Conservation (phyloP, 35 echinoderm and acorn worm species). For the Anneissia japonica region DNA sequence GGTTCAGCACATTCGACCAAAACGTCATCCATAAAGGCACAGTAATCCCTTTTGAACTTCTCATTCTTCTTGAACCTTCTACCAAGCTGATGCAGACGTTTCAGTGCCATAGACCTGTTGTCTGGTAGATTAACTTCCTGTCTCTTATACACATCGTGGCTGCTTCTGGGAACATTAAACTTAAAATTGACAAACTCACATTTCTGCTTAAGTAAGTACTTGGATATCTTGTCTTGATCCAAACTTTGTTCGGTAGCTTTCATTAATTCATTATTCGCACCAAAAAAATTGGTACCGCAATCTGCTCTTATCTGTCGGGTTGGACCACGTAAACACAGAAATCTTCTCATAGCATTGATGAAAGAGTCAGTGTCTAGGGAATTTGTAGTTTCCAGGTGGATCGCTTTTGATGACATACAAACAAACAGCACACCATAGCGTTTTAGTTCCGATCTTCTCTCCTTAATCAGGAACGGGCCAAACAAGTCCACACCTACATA, state of each 20-base stretch:
- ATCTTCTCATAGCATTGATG: neutral
- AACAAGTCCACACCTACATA: constrained; percentile 18
- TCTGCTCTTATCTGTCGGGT: neutral
- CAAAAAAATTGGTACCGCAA: neutral
- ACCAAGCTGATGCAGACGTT: constrained; percentile 1
- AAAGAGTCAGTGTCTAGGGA: neutral
- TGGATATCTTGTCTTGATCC: too few species aligned
- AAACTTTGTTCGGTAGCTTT: too few species aligned
- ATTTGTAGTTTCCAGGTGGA: constrained; percentile 10
- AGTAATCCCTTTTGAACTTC: constrained; percentile 21
- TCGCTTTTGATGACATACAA: constrained; percentile 10
- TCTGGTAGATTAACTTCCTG: constrained; percentile 26
- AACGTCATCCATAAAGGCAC: constrained; percentile 32
- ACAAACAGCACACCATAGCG: constrained; percentile 30
- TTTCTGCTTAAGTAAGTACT: too few species aligned
- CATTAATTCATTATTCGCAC: neutral
- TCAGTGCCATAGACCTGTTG: constrained; percentile 4
- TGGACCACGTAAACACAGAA: neutral
- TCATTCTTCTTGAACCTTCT: constrained; percentile 21
- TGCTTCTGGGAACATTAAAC: too few species aligned
- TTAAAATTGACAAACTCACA: too few species aligned
- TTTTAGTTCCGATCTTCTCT: constrained; percentile 5
- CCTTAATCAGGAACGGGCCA: constrained; percentile 5
- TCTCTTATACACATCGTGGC: too few species aligned
- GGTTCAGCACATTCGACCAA: constrained; percentile 25